Evolutionary conservation across 2,113 vertebrate genomes (phyloP), one percentile per base, ranked within the genome.

Genomic region (Crotalus horridus): DNA sequence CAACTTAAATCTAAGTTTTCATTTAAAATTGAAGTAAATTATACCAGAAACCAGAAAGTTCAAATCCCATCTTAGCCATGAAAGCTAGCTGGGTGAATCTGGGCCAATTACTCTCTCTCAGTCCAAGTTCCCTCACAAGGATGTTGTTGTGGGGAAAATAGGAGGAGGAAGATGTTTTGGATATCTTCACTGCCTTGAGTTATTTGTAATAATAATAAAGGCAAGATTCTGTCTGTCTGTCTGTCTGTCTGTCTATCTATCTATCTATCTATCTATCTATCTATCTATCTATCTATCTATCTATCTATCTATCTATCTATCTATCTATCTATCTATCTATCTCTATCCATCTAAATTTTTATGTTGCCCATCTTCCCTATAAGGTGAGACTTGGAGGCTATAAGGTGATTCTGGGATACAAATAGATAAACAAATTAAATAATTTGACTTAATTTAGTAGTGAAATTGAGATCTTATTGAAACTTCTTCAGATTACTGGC

Each of bases 171-270:
- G 23, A 24, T 59, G 23, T 59, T 59, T 64, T n/a, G 61, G 4
- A n/a, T 69, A n/a, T 64, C 10, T 29, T 10, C 26, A 13, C 11
- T 64, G 11, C 26, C 61, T 64, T 69, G 64, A 69, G 29, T 69
- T 69, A n/a, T 69, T n/a, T 69, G 64, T 69, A 69, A 69, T 4
- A 69, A 69, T 15, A 69, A 69, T n/a, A 69, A 69, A 29, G 12
- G 1, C 64, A 69, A 69, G 48, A 51, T 51, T 51, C 8, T 51
- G 10, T 9, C 48, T 51, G 10, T 9, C 48, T 51, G 8, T 1
- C 7, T 48, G 0, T 8, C 48, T 48, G 0, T 8, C 48, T 48
- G 1, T 8, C 48, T 48, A 8, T 7, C 48, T 48, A 8, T 1
- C 48, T 48, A 48, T 8, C 48, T 48, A 48, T 8, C 48, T 48